Conservation (phyloP, 2,888 invertebrate species). For the Thysanoteuthis rhombus region DNA sequence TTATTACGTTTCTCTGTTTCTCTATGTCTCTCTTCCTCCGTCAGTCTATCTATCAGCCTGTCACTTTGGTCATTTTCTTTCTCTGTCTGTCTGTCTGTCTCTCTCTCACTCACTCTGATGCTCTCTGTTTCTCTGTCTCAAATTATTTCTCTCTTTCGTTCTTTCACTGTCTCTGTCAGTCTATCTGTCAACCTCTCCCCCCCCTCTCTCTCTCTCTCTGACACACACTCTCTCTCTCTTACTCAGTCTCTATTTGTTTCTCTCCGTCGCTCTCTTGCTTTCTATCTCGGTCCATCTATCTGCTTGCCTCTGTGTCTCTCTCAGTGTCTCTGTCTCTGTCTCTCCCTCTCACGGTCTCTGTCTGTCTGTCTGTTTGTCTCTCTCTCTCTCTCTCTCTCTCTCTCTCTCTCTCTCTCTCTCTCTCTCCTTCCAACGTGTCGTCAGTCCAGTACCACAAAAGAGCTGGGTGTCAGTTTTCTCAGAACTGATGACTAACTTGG, state of each 20-base stretch:
- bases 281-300: too few species aligned
- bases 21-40: not conserved
- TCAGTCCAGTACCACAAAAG: not conserved
- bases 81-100: not conserved
- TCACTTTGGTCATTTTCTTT: not conserved
- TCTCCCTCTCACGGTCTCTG: not conserved
- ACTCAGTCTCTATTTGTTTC: too few species aligned
- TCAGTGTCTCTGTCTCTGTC: not conserved
- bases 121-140: too few species aligned
- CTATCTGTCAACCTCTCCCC: not conserved
- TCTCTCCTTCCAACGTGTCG: not conserved
- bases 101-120: not conserved
- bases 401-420: not conserved
- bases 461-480: not conserved
- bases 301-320: too few species aligned
- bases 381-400: not conserved
- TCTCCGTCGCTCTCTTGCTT: too few species aligned
- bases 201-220: not conserved
- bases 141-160: too few species aligned
- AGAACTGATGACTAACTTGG: not conserved
- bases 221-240: too few species aligned
- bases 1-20: too few species aligned
- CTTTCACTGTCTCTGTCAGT: too few species aligned
- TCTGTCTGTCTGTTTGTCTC: not conserved
- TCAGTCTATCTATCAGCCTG: not conserved